phyloP scores from a whole-genome alignment of 1,140 invertebrate genomes.

The Drosophila ananassae region DNA sequence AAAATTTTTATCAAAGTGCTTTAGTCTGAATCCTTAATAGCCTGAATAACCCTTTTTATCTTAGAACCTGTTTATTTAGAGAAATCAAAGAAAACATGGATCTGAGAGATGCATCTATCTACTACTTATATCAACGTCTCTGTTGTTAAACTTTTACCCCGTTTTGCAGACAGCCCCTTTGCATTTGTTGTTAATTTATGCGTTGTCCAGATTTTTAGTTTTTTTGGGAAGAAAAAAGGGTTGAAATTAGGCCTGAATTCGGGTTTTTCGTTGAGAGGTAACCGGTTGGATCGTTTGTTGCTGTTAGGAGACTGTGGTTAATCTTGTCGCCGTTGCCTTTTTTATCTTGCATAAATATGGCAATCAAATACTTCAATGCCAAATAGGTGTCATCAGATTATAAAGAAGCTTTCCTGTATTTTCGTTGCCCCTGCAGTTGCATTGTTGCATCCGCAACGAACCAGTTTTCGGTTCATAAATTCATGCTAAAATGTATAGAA shows the following conservation, averaged over 20 bases:
- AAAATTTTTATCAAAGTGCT: constrained; percentile 51
- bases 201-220: constrained; percentile 43
- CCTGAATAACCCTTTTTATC: not conserved
- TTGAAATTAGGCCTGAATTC: constrained; percentile 65
- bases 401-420: constrained; percentile 37
- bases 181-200: constrained; percentile 9
- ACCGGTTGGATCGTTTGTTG: constrained; percentile 55
- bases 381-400: constrained; percentile 70
- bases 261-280: constrained; percentile 46
- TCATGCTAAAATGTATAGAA: constrained; percentile 36
- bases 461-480: constrained; percentile 36
- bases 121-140: constrained; percentile 58
- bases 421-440: constrained; percentile 19
- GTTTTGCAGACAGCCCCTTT: constrained; percentile 30
- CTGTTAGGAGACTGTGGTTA: constrained; percentile 79
- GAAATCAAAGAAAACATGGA: constrained; percentile 54
- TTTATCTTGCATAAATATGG: constrained; percentile 80
- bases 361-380: constrained; percentile 75
- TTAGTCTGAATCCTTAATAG: not conserved
- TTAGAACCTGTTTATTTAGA: constrained; percentile 3
- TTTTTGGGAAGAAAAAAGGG: constrained; percentile 28
- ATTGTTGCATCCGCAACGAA: constrained; percentile 28
- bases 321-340: constrained; percentile 80
- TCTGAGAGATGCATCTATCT: constrained; percentile 58
- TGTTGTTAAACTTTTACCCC: constrained; percentile 64